Percentiles rank a stretch among this genome's conserved stretches.
Evolutionary conservation across 2,888 invertebrate species (phyloP).

Genomic region (Melieria crassipennis): DNA sequence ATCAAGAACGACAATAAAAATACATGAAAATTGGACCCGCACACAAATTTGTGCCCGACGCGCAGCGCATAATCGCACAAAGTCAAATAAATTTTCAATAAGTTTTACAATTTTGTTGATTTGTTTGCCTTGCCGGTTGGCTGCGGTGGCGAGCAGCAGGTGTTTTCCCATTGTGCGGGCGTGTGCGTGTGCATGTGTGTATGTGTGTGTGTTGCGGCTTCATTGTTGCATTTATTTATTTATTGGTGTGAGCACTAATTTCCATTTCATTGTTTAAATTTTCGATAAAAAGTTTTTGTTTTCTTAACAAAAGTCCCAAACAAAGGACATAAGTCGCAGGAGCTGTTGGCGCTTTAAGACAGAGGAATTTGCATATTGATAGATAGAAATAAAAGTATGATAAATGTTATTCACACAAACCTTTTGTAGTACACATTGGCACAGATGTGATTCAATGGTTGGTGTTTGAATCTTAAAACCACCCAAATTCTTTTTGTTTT

Average conservation of each 20-base stretch:
- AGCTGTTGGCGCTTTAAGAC: too few relatives aligned
- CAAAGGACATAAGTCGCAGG: too few relatives aligned
- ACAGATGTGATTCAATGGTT: too few relatives aligned
- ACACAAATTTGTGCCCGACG: constrained; percentile 1
- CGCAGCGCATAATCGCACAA: not conserved
- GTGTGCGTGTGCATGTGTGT: not conserved
- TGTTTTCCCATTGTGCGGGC: not conserved
- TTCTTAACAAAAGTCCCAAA: too few relatives aligned
- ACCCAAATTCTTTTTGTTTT: too few relatives aligned
- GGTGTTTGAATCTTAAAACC: too few relatives aligned
- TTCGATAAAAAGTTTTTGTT: too few relatives aligned
- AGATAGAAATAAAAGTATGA: too few relatives aligned
- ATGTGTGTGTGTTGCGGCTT: not conserved
- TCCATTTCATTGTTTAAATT: not conserved
- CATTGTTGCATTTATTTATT: not conserved
- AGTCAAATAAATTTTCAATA: constrained; percentile 11
- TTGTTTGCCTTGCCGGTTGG: not conserved
- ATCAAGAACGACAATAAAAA: not conserved
- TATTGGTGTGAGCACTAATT: not conserved
- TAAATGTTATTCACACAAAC: too few relatives aligned
- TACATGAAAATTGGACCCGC: not conserved
- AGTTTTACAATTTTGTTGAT: not conserved
- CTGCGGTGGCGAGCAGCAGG: not conserved
- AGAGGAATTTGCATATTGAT: too few relatives aligned
- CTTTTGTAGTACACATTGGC: too few relatives aligned